These are phyloP conservation scores for Hydropsyche tenuis DNA, from an alignment of 1,140 invertebrate genomes.

Conservation along the genomic window DNA sequence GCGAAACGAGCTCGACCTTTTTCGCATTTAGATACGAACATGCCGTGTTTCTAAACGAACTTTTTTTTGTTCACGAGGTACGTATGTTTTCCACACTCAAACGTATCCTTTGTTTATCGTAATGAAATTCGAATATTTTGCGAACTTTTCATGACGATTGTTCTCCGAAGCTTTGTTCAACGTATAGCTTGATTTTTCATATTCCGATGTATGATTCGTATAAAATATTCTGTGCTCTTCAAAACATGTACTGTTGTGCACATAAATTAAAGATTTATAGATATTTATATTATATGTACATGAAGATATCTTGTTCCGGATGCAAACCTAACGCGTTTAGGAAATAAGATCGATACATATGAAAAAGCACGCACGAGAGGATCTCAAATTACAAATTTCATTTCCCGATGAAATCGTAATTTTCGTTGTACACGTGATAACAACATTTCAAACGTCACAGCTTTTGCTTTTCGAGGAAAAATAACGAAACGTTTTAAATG, in stretches of 20 bases:
- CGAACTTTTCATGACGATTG: neutral
- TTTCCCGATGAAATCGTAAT: no score
- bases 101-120: neutral
- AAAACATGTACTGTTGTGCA: no score
- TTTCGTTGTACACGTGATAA: neutral
- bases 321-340: no score
- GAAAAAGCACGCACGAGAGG: no score
- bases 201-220: no score
- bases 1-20: constrained; percentile 12
- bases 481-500: neutral
- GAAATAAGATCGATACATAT: no score
- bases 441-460: neutral
- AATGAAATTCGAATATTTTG: constrained; percentile 16
- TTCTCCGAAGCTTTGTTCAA: neutral
- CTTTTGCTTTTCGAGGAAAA: neutral
- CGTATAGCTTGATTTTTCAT: no score
- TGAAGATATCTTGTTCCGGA: no score
- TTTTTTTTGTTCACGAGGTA: neutral
- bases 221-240: no score
- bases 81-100: neutral
- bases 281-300: no score
- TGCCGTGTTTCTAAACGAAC: neutral
- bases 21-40: constrained; percentile 8
- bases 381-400: no score
- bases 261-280: no score